These are phyloP conservation scores for Arvicanthis niloticus DNA, from an alignment of 2,113 vertebrate species.

Conservation along the genomic window DNA sequence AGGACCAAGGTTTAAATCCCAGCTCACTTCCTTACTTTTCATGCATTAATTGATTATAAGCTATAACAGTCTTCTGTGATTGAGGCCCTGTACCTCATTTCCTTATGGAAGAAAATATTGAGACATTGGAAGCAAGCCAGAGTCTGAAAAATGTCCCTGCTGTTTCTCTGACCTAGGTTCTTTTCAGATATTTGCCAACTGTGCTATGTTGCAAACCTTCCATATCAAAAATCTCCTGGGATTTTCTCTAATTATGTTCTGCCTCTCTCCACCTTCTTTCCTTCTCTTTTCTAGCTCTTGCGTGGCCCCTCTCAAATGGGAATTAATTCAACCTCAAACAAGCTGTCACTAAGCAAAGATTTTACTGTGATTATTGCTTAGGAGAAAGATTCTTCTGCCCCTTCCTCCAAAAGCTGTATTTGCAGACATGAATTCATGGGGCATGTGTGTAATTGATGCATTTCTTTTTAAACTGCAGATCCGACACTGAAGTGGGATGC, in stretches of 20 bases:
- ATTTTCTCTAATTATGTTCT: conserved; percentile 75
- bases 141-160: background rate
- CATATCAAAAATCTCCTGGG: conserved; percentile 20
- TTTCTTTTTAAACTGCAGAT: conserved; percentile 87
- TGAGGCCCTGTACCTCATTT: background rate
- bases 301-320: conserved; percentile 75
- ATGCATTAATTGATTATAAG: background rate
- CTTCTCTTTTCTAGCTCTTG: conserved; percentile 46
- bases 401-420: conserved; percentile 85
- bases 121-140: background rate
- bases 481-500: conserved; percentile 84
- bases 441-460: conserved; percentile 88
- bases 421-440: conserved; percentile 84
- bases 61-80: background rate
- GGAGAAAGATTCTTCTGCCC: conserved; percentile 78
- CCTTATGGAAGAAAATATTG: background rate
- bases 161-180: background rate
- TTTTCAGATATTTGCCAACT: conserved; percentile 17
- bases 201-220: conserved; percentile 22
- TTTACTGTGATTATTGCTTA: conserved; percentile 86
- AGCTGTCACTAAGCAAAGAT: conserved; percentile 85
- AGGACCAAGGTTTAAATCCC: background rate
- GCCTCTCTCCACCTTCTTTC: conserved; percentile 13
- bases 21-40: background rate
- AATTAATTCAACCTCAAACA: conserved; percentile 85